phyloP scores from a whole-genome alignment of 2,797 vertebrate species.

The Anguilla obscura region DNA sequence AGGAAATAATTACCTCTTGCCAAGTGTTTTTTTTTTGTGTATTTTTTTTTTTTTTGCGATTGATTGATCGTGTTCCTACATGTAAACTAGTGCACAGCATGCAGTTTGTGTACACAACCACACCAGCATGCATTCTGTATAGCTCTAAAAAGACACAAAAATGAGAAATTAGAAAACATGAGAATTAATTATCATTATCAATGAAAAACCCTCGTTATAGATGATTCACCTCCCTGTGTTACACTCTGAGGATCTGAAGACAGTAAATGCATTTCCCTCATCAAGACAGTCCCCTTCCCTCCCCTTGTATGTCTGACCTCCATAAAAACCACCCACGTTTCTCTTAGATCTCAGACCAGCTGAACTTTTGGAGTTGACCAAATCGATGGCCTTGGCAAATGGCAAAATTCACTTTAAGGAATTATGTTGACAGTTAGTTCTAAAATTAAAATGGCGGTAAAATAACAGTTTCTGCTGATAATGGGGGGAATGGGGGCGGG shows the following conservation, averaged over 20 bases:
- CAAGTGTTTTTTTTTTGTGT: not conserved
- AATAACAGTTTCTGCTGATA: not conserved
- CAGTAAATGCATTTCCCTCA: not conserved
- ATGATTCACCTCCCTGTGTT: not conserved
- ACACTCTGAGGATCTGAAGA: not conserved
- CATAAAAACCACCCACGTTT: not conserved
- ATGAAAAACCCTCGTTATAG: not conserved
- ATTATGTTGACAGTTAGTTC: not conserved
- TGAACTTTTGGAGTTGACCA: too few relatives aligned
- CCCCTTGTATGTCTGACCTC: not conserved
- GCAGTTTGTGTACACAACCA: not conserved
- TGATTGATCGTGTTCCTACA: not conserved
- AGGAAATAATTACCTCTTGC: not conserved
- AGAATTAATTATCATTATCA: not conserved
- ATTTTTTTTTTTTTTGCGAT: not conserved
- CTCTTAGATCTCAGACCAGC: too few relatives aligned
- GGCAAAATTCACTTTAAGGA: conserved; percentile 10
- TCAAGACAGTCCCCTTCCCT: not conserved
- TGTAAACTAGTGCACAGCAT: not conserved
- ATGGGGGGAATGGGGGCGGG: too few relatives aligned
- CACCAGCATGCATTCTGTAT: not conserved
- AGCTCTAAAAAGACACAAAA: not conserved
- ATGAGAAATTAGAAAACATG: not conserved
- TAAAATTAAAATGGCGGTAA: not conserved
- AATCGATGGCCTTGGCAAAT: not conserved